A percentile compares a stretch with the other conserved stretches of the same genome.
Evolutionary conservation across 2,888 invertebrate species (phyloP).

Genomic region (Neoitamus cyanurus): DNA sequence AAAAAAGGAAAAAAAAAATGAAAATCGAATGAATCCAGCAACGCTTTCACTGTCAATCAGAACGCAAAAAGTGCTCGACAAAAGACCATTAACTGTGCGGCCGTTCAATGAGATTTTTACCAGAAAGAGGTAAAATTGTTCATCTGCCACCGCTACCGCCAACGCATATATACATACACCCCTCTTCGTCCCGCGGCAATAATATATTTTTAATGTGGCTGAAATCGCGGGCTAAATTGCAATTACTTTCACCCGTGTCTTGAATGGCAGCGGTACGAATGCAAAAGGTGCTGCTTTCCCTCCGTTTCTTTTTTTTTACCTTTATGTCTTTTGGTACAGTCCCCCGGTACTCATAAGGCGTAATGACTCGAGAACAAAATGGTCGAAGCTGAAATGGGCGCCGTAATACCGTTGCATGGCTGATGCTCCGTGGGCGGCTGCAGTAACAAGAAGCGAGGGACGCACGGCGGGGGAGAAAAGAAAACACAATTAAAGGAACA

Average conservation of each 20-base stretch:
- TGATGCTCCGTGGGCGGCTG: neutral
- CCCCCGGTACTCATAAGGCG: neutral
- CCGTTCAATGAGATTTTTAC: neutral
- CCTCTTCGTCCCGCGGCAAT: neutral
- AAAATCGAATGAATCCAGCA: neutral
- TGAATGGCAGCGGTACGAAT: neutral
- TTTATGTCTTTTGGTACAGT: neutral
- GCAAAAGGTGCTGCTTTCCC: neutral
- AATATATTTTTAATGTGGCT: neutral
- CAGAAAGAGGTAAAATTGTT: neutral
- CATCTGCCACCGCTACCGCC: neutral
- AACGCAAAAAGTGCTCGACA: neutral
- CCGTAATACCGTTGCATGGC: neutral
- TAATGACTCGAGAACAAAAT: conserved; percentile 19
- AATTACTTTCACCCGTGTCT: conserved; percentile 12
- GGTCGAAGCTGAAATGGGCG: conserved; percentile 32
- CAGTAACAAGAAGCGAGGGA: neutral
- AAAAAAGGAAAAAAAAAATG: neutral
- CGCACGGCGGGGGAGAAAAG: neutral
- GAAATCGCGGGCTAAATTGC: neutral
- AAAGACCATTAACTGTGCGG: neutral
- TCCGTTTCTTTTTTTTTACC: neutral
- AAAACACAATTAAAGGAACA: conserved; percentile 12
- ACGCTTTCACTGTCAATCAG: conserved; percentile 1
- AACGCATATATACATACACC: neutral